Base-by-base conservation (phyloP, 2,797 vertebrate species). In the Protonibea diacanthus region DNA sequence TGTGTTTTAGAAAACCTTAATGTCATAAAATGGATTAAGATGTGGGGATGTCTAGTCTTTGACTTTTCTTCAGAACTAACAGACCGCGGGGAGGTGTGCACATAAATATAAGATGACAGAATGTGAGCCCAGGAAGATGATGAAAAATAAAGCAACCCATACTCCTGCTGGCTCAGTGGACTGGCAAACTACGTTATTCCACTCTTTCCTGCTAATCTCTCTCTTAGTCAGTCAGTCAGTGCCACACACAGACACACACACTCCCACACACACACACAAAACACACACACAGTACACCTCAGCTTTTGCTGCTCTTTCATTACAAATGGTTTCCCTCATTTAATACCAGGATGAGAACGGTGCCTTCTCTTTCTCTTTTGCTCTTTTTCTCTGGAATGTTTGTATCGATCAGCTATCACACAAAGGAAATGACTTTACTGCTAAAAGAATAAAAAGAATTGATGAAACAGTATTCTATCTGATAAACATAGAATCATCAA, bases 241-340 rank as follows among this genome's bases (percentile, higher is more conserved):
- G 3, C 0, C 33, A 55, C 60, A 61, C 33, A 66, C 60, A 59
- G 27, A 58, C 52, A 58, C 57, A 63, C 33, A 27, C 25, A 48
- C 25, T 10, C 20, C 25, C 40, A 48, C 42, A 40, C 38, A 38
- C 38, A 40, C 3, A 29, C 29, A 40, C 56, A 38, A 42, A 10
- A 42, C 40, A 42, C 40, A 42, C 40, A 42, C 12, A 13, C 40
- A 42, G 5, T 21, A 25, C 2, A 1, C 48, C 21, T 53, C 40
- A 47, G 70, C 29, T 29, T 15, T 56, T 21, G 61, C 68, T 64
- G 42, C 47, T 68, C 33, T 52, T 52, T 68, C 23, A 58, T 68
- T 12, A 73, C 57, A 66, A 67, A 81, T 58, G 59, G 23, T 82
- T 78, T 82, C 55, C 65, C 47, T 74, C 65, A 49, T 75, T 71